These are phyloP conservation scores for Smittia sp. DNA, from an alignment of 2,888 invertebrate species.

Conservation along the genomic window DNA sequence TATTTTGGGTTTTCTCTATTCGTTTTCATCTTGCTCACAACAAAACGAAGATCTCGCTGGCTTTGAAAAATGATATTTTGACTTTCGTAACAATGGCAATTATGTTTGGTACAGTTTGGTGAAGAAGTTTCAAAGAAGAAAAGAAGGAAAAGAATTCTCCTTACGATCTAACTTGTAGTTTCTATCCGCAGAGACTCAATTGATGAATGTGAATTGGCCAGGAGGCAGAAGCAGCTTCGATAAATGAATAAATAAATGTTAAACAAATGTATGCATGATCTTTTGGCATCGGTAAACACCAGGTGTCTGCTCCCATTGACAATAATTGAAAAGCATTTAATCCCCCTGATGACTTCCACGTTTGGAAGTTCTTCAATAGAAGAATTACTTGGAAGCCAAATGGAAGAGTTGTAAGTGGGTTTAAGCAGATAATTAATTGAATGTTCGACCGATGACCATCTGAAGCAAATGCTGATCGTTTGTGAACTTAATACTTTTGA, in stretches of 20 bases:
- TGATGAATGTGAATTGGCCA: neutral
- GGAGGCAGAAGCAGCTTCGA: too few species aligned
- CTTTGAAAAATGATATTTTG: slow-evolving; percentile 41
- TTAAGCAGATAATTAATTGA: slow-evolving; percentile 18
- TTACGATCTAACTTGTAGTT: neutral
- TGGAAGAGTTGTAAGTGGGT: neutral
- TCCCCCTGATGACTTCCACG: neutral
- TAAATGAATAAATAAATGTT: slow-evolving; percentile 2
- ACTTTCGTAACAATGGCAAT: slow-evolving; percentile 41
- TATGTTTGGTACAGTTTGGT: slow-evolving; percentile 17
- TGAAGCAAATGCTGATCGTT: neutral
- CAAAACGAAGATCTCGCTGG: neutral
- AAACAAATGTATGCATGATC: neutral
- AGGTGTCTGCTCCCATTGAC: neutral
- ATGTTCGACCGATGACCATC: neutral
- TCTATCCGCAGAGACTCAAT: neutral
- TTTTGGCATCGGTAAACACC: slow-evolving; percentile 14
- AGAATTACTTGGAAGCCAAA: neutral
- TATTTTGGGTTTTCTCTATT: slow-evolving; percentile 37
- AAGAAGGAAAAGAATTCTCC: neutral
- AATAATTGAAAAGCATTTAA: slow-evolving; percentile 18
- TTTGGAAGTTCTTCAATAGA: neutral
- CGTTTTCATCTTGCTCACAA: slow-evolving; percentile 15
- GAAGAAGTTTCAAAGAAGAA: neutral
- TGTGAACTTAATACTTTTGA: neutral